phyloP scores from a whole-genome alignment of 2,113 vertebrate species.

The Lontra canadensis region DNA sequence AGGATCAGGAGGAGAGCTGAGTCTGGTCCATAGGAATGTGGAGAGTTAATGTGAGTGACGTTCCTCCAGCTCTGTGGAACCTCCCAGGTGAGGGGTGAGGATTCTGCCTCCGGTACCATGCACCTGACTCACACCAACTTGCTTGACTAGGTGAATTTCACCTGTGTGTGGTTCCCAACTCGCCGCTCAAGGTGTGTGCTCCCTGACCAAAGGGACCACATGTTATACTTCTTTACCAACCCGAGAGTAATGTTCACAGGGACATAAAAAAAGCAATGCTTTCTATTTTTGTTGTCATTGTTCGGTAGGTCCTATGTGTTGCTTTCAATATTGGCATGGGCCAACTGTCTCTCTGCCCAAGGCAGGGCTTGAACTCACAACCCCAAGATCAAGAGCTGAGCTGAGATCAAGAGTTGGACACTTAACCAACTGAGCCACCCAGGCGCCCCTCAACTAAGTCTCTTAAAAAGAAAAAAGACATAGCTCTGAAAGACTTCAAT shows the following conservation, averaged over 20 bases:
- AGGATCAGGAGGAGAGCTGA: too few species aligned
- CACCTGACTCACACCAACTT: background rate
- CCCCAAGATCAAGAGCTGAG: background rate
- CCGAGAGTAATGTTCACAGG: background rate
- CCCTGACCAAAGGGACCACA: background rate
- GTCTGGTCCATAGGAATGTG: too few species aligned
- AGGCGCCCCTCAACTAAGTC: background rate
- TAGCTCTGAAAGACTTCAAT: background rate
- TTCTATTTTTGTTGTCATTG: background rate
- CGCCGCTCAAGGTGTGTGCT: accelerated
- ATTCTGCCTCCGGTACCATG: accelerated
- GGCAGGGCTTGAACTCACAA: background rate
- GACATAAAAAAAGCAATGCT: background rate
- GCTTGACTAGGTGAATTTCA: accelerated
- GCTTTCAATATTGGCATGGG: background rate
- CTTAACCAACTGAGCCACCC: background rate
- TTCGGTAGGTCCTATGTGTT: background rate
- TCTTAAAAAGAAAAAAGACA: background rate
- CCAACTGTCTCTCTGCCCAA: background rate
- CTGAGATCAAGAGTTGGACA: background rate
- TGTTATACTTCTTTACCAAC: background rate
- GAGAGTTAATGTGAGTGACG: background rate
- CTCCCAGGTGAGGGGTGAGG: background rate
- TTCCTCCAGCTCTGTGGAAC: background rate
- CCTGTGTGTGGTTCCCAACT: background rate